Evolutionary conservation across 2,797 vertebrate species (phyloP).

Genomic region (Macrochelys suwanniensis): DNA sequence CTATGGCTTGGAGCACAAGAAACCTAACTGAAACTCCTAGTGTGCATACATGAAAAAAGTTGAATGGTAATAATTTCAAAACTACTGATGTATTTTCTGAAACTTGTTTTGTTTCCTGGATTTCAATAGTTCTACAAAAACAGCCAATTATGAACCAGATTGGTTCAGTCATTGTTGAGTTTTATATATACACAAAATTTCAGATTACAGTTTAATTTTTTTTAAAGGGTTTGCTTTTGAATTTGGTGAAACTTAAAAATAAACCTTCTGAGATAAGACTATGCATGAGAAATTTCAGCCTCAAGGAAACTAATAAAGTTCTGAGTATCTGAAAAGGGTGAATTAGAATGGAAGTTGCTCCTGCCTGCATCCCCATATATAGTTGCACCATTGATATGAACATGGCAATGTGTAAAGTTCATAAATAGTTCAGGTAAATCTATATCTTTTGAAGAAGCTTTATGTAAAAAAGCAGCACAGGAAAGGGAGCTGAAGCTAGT

Average conservation of each 20-base stretch:
- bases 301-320: not conserved
- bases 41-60: not conserved
- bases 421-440: not conserved
- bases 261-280: not conserved
- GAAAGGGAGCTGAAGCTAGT: not conserved
- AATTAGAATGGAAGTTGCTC: not conserved
- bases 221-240: too few relatives aligned
- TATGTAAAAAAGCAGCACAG: not conserved
- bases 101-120: too few relatives aligned
- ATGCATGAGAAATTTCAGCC: not conserved
- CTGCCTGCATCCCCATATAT: not conserved
- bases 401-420: not conserved
- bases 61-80: not conserved
- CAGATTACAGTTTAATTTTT: too few relatives aligned
- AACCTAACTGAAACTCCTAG: not conserved
- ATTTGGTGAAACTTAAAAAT: too few relatives aligned
- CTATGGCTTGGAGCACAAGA: not conserved
- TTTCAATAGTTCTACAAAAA: too few relatives aligned
- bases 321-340: not conserved
- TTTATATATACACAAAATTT: too few relatives aligned
- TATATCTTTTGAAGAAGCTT: not conserved
- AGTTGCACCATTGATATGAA: not conserved
- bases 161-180: too few relatives aligned
- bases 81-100: not conserved
- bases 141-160: too few relatives aligned